phyloP scores from a whole-genome alignment of 2,888 invertebrate genomes.

The Oscheius sp. region DNA sequence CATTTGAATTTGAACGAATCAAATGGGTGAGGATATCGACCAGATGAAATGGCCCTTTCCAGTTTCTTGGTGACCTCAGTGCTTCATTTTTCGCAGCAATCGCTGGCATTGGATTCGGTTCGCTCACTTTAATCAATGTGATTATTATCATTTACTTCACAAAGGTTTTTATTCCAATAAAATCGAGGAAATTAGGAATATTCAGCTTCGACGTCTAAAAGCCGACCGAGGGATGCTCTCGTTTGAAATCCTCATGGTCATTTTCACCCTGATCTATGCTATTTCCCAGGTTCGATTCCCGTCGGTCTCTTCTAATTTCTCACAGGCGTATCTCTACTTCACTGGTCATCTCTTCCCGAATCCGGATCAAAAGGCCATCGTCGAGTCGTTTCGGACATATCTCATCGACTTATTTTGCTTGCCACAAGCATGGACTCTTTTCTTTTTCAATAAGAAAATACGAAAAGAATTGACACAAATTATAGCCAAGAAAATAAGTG shows the following conservation, averaged over 20 bases:
- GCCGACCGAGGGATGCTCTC: slow-evolving; percentile 39
- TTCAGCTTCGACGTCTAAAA: slow-evolving; percentile 34
- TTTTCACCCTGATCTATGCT: slow-evolving; percentile 46
- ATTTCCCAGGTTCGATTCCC: slow-evolving; percentile 38
- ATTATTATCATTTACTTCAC: slow-evolving; percentile 10
- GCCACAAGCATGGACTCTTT: slow-evolving; percentile 48
- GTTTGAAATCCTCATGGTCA: slow-evolving; percentile 47
- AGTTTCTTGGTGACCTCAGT: slow-evolving; percentile 18
- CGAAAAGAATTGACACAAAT: not conserved
- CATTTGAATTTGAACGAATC: slow-evolving; percentile 19
- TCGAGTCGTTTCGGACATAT: slow-evolving; percentile 44
- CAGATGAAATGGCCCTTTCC: not conserved
- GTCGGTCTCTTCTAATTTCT: not conserved
- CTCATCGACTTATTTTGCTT: slow-evolving; percentile 47
- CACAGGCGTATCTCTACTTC: slow-evolving; percentile 43
- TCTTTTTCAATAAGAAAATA: slow-evolving; percentile 31
- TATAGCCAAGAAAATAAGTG: not conserved
- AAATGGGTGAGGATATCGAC: not conserved
- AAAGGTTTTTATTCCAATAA: not conserved
- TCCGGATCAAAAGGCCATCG: slow-evolving; percentile 40
- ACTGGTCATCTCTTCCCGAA: slow-evolving; percentile 41
- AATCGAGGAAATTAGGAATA: not conserved
- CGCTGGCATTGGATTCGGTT: slow-evolving; percentile 24
- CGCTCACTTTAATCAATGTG: slow-evolving; percentile 4
- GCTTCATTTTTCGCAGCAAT: slow-evolving; percentile 25